phyloP scores from a whole-genome alignment of 1,140 invertebrate species.

The Calephelis virginiensis region DNA sequence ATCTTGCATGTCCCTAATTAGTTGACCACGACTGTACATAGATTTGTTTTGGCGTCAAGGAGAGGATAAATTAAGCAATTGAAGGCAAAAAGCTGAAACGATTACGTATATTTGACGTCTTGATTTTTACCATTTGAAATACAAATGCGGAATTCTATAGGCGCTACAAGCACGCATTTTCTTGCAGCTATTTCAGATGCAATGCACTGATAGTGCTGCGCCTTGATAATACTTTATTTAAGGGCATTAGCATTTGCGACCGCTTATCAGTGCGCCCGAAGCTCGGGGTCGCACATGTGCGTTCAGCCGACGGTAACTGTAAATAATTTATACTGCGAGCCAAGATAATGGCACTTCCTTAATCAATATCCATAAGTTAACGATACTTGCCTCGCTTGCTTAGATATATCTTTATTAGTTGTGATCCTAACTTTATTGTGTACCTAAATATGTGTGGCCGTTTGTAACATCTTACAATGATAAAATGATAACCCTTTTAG shows the following conservation, averaged over 20 bases:
- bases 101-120: too few relatives aligned
- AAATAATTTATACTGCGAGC: constrained; percentile 16
- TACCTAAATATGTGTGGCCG: not conserved
- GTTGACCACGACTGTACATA: too few relatives aligned
- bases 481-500: not conserved
- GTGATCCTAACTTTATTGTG: constrained; percentile 1
- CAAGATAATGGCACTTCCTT: constrained; percentile 11
- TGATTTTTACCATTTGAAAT: too few relatives aligned
- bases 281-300: constrained; percentile 32
- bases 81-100: too few relatives aligned
- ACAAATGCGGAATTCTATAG: not conserved
- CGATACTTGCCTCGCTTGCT: constrained; percentile 9
- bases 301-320: constrained; percentile 22
- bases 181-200: constrained; percentile 38
- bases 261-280: constrained; percentile 46
- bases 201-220: constrained; percentile 42
- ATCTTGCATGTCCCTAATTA: too few relatives aligned
- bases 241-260: constrained; percentile 52
- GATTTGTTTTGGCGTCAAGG: too few relatives aligned
- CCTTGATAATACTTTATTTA: constrained; percentile 65
- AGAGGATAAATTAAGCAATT: too few relatives aligned
- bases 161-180: constrained; percentile 32
- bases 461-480: not conserved
- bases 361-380: constrained; percentile 16
- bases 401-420: constrained; percentile 1